Evolutionary conservation across 64 coral and sea anemone species (phyloP), one percentile per base, ranked within the genome.

Genomic region (Actinia equina): DNA sequence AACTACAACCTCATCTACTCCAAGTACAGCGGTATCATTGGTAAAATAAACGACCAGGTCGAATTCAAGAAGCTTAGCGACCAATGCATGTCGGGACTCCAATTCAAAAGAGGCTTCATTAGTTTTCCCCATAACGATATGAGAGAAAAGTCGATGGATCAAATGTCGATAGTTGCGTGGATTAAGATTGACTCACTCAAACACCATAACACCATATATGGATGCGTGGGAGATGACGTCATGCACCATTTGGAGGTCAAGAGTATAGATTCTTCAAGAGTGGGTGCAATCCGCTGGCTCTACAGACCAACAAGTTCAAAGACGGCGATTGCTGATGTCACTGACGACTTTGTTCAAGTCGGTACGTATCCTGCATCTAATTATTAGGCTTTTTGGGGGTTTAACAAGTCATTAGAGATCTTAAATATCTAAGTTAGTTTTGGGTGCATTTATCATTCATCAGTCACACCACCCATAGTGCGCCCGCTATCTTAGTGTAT

Each of bases 141-240:
- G 80, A 82, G 37, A 51, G 80, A 82, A 2, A 82, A 82, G 17
- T 27, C 44, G 20, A 88, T 77, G 86, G 71, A 88, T 19, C 52
- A 88, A 79, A 77, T 88, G 52, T 79, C 62, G 14, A 27, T 88
- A 11, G 41, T 80, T 3, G 45, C 76, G 3, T 88, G 86, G 86
- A 52, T 88, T 42, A 88, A 88, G 11, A 80, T 88, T 26, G 86
- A 80, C 17, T 59, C 44, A 17, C 52, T 88, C n/a, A 19, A 41
- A 74, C 86, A 79, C 15, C 37, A 71, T 1, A 88, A 88, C 46
- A 79, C 74, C 71, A 88, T 88, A 55, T 88, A 88, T 42, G 86
- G 65, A 57, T 88, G 71, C 27, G 11, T 52, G 3, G 86, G 86
- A 13, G 22, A 52, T 46, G 86, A 56, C 4, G 71, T 80, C 74